Evolutionary conservation across 2,113 vertebrate genomes (phyloP).

Genomic region (Oreochromis spilurus): DNA sequence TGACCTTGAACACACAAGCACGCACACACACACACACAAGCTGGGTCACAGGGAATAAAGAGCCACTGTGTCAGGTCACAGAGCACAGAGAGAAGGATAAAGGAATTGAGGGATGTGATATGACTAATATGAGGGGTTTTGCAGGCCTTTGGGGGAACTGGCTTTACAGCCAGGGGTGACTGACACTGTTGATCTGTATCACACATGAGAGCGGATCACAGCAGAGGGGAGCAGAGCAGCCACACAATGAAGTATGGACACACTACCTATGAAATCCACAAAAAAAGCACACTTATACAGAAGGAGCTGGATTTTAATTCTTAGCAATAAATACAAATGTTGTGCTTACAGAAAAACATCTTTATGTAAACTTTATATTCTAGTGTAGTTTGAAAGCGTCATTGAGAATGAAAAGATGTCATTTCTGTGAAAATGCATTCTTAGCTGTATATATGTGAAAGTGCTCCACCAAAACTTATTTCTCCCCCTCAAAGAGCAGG

Average conservation of each 20-base stretch:
- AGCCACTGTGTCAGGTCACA: constrained; percentile 70
- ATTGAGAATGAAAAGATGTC: neutral
- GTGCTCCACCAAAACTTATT: constrained; percentile 53
- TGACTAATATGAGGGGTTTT: constrained; percentile 70
- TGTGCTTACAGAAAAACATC: neutral
- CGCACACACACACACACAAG: neutral
- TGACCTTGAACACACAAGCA: constrained; percentile 43
- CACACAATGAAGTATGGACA: constrained; percentile 38
- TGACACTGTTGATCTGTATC: constrained; percentile 75
- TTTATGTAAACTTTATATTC: neutral
- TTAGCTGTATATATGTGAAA: constrained; percentile 17
- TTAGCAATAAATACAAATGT: neutral
- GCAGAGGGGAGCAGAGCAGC: constrained; percentile 31
- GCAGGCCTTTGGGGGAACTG: constrained; percentile 57
- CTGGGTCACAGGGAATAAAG: constrained; percentile 66
- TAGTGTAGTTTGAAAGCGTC: neutral
- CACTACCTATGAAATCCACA: neutral
- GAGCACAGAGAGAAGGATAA: constrained; percentile 62
- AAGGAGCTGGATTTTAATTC: neutral
- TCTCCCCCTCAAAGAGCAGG: constrained; percentile 60
- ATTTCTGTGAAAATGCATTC: neutral
- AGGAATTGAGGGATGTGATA: constrained; percentile 73
- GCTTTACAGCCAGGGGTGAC: constrained; percentile 64
- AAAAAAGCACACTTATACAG: neutral
- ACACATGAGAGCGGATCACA: constrained; percentile 65